These are phyloP conservation scores for Nylanderia fulva DNA, from an alignment of 1,140 invertebrate genomes.

Conservation along the genomic window DNA sequence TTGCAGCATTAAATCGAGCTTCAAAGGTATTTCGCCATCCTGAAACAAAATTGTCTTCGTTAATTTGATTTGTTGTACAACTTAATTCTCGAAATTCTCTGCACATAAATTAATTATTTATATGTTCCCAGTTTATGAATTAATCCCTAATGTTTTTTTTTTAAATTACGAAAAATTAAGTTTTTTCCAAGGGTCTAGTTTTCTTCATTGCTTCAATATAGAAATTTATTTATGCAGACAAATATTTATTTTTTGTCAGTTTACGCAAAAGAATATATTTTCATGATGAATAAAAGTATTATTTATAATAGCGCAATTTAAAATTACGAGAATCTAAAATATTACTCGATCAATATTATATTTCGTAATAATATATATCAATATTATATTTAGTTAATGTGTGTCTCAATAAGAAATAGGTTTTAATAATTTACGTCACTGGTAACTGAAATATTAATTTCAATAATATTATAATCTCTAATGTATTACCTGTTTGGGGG, in stretches of 20 bases:
- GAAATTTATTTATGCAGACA: background rate
- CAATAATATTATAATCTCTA: background rate
- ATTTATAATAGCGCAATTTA: background rate
- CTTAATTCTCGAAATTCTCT: background rate
- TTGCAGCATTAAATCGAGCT: conserved; percentile 72
- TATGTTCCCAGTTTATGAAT: background rate
- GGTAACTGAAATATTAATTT: background rate
- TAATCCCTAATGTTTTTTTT: background rate
- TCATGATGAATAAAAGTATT: background rate
- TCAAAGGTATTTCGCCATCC: conserved; percentile 78
- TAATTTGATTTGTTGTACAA: background rate
- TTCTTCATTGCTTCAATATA: background rate
- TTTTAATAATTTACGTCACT: background rate
- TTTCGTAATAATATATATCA: background rate
- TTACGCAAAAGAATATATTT: background rate
- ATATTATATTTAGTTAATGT: background rate
- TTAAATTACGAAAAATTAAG: background rate
- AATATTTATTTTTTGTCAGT: background rate
- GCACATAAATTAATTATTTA: background rate
- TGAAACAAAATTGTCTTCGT: conserved; percentile 34
- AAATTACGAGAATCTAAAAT: background rate
- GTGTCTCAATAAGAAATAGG: background rate
- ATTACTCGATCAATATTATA: background rate
- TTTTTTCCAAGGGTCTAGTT: background rate
- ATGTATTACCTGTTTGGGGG: conserved; percentile 46